Base-by-base conservation (phyloP, 35 echinoderm and acorn worm genomes). In the Antedon bifida region DNA sequence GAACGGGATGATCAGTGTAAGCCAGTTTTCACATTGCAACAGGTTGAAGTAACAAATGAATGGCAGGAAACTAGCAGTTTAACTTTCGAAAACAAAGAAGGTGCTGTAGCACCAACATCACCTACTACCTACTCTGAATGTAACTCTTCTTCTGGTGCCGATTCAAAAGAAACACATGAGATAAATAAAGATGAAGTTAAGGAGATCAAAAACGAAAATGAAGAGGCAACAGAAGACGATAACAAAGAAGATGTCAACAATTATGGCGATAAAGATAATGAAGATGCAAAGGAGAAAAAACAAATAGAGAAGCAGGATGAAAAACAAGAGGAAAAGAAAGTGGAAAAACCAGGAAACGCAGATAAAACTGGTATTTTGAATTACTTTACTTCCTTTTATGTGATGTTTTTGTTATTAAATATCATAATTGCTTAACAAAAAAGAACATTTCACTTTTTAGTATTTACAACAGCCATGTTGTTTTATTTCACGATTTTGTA, bases 1-100 rank as follows among this genome's bases (percentile, higher is more conserved):
- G 84, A 78, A 30, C 89, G n/a, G n/a, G n/a, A n/a, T n/a, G n/a
- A n/a, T n/a, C n/a, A 96, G 36, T 96, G 84, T 34, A 82, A 91
- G 8, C 82, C 92, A 17, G 84, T 95, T 39, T 34, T 88, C 7
- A 46, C 76, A 0, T 82, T 94, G 5, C 84, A 84, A 0, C 76
- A 94, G 36, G 23, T 64, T 64, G 82, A 83, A 35, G 32, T 88
- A 14, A 45, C 44, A 30, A 94, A 88, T 1, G 92, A 88, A 0
- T 88, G 92, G 10, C 85, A 94, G 29, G 92, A 94, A 78, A 82
- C n/a, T n/a, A 86, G 11, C 85, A 94, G 36, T 88, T 87, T 26
- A 56, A 80, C 0, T 29, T 85, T 35, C 90, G 82, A 51, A 77
- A 74, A 3, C 82, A 87, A 74, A 30, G 88, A 73, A 77, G 29